Conservation (phyloP, 2,113 vertebrate species). For the Sula dactylatra region DNA sequence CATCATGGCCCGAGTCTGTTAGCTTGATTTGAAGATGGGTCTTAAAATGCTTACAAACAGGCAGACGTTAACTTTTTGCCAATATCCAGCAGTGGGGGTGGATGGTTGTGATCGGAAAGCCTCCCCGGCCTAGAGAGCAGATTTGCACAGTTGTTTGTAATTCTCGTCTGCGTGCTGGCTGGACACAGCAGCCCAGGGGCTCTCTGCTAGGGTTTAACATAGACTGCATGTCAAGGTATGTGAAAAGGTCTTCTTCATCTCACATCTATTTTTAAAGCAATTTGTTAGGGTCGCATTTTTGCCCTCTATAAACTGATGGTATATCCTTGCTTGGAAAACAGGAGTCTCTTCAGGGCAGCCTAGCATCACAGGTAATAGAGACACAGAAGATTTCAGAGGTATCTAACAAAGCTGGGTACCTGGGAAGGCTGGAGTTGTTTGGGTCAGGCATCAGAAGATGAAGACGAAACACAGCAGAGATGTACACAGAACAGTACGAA, state of each 20-base stretch:
- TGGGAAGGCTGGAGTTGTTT: not conserved
- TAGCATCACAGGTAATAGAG: not conserved
- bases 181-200: not conserved
- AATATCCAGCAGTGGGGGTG: not conserved
- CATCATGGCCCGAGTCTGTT: not conserved
- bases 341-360: not conserved
- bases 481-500: not conserved
- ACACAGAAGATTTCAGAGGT: not conserved
- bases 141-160: not conserved
- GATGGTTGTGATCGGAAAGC: not conserved
- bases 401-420: not conserved
- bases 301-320: not conserved
- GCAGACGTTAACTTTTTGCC: not conserved
- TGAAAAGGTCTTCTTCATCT: not conserved
- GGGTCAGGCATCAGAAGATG: not conserved
- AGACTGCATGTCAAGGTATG: not conserved
- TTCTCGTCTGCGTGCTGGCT: not conserved
- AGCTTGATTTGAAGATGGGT: constrained; percentile 1
- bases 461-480: not conserved
- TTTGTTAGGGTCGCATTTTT: not conserved
- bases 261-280: not conserved
- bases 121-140: not conserved
- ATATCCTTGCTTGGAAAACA: not conserved
- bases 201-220: not conserved
- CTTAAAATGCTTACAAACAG: not conserved